A percentile compares a stretch with the other conserved stretches of the same genome.
Conservation (phyloP, 2,888 invertebrate species). For the Cerastis rubricosa region DNA sequence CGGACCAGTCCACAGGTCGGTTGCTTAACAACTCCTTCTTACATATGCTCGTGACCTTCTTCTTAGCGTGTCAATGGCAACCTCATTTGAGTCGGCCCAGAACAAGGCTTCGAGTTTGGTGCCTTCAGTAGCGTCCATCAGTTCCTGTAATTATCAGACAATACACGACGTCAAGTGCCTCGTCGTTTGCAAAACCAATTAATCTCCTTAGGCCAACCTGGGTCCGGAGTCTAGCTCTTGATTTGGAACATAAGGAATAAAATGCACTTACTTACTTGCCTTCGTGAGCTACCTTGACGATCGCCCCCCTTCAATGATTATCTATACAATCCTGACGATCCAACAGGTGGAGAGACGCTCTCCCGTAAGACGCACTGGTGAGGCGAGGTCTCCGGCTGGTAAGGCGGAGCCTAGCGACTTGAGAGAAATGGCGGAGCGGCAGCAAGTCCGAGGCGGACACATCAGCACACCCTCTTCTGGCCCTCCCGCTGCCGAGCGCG, state of each 20-base stretch:
- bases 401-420: slow-evolving; percentile 60
- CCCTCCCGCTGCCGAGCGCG: slow-evolving; percentile 20
- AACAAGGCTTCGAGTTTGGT: background rate
- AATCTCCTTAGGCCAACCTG: background rate
- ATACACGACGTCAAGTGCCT: background rate
- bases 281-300: background rate
- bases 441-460: slow-evolving; percentile 40
- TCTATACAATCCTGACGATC: background rate
- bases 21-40: background rate
- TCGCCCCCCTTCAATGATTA: background rate
- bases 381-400: slow-evolving; percentile 62
- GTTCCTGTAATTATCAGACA: background rate
- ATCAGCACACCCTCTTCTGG: background rate
- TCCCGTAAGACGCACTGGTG: slow-evolving; percentile 70
- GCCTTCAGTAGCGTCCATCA: background rate
- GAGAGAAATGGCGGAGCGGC: slow-evolving; percentile 42
- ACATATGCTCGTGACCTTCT: background rate
- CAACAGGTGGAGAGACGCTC: slow-evolving; percentile 75
- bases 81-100: background rate
- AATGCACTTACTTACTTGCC: background rate
- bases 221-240: background rate
- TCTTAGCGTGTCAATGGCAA: background rate
- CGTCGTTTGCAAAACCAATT: background rate
- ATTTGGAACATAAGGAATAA: background rate
- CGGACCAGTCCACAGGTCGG: slow-evolving; percentile 62